Base-by-base conservation (phyloP, 2,113 vertebrate genomes). In the Struthio camelus region DNA sequence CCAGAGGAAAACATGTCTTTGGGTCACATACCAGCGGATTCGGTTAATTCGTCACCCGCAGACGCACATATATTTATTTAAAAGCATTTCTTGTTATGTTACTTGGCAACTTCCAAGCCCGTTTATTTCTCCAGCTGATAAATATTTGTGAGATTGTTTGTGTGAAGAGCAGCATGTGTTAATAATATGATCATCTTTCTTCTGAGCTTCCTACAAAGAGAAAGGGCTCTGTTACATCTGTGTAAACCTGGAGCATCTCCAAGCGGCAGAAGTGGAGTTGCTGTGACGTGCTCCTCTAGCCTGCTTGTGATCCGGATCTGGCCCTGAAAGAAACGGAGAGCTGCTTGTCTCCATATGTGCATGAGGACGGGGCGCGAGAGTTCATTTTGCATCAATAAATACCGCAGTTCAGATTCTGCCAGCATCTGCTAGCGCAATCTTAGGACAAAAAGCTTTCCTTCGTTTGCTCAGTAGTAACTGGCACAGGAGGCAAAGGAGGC, bases 111-210 rank as follows among this genome's bases (percentile, higher is more conserved):
- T 97, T 91, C 36, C 0, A 2, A 94, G 96, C 85, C 89, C 30
- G 4, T 87, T 80, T 76, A 86, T 93, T 96, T 76, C 97, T 95
- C 38, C 96, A 97, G 97, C 94, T 95, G 93, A 97, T 96, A 97
- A 97, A 96, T 96, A 97, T 97, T 97, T 96, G 94, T 51, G 87
- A 93, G 87, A 66, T 23, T 85, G 94, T 61, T 94, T 86, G 85
- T 87, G 75, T 87, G 91, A 89, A 77, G 95, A 93, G 87, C 18
- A 3, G 85, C 72, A 40, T 88, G 88, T 93, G 95, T 67, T 94
- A 90, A 95, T 88, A 70, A 94, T 23, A 71, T 1, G 40, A 93
- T 91, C 46, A 5, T 75, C 89, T 93, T 85, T 86, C 85, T 87
- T 40, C 94, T 6, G 79, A 73, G 90, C 78, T 95, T 50, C 89